phyloP scores from a whole-genome alignment of 2,888 invertebrate genomes.

The Cataglyphis albicans region DNA sequence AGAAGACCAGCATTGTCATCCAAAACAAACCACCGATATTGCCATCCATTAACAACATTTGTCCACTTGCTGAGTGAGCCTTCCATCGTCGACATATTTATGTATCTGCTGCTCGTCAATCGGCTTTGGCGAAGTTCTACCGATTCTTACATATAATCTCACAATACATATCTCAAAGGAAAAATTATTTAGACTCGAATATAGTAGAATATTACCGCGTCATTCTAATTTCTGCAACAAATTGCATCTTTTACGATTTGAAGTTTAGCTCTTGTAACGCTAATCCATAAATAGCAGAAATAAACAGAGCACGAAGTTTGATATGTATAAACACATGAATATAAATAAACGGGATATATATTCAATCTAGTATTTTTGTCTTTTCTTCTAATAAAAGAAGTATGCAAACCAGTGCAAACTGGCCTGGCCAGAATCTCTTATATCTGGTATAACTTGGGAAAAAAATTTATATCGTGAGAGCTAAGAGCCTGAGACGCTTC shows the following conservation, averaged over 20 bases:
- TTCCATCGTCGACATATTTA: slow-evolving; percentile 91
- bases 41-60: slow-evolving; percentile 99
- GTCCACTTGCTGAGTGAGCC: slow-evolving; percentile 98
- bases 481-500: background rate
- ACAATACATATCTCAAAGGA: background rate
- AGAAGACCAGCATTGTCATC: slow-evolving; percentile 98
- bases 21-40: slow-evolving; percentile 99
- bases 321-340: background rate
- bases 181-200: background rate
- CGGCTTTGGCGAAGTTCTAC: background rate
- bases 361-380: background rate
- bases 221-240: slow-evolving; percentile 14
- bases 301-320: background rate
- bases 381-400: background rate
- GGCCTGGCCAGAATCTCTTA: too few relatives aligned
- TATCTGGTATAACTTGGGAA: background rate
- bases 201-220: slow-evolving; percentile 28
- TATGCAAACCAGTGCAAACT: background rate
- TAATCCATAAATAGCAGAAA: background rate
- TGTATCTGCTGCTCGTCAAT: background rate
- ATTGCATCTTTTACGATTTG: slow-evolving; percentile 5
- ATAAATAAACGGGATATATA: background rate
- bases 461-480: background rate
- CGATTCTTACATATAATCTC: background rate
- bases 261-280: background rate